Evolutionary conservation across 2,113 vertebrate genomes (phyloP), one percentile per base, ranked within the genome.

Genomic region (Oryzias curvinotus): DNA sequence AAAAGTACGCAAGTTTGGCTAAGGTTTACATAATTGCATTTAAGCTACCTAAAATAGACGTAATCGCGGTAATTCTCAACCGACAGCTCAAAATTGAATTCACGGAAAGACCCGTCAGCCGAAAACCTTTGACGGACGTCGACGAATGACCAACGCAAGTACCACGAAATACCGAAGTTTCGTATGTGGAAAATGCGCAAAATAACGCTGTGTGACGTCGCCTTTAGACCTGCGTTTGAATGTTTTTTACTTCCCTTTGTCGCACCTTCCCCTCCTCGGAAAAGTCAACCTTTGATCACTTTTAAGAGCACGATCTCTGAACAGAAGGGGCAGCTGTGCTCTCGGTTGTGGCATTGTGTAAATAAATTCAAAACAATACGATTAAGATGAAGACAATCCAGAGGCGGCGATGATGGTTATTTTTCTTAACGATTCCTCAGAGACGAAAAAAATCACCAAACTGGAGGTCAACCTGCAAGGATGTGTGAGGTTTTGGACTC

Each of bases 351-450:
- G 70, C 65, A 75, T 81, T 73, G 81, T 90, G 87, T 91, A 89
- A 88, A 91, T 89, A 90, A 65, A 75, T 78, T 83, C 57, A 15
- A 79, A 71, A 84, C 59, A 46, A 65, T 76, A 82, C 16, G 55
- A 88, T 76, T 75, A 78, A 85, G 80, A 88, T 82, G 73, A 89
- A 90, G 91, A 91, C 91, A 91, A 92, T 92, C 89, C 79, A 90
- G 90, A 71, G 36, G 36, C 36, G 36, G 36, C 12, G 36, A 36
- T 36, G 36, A 36, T 36, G 36, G 36, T 36, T 36, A 36, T 36
- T 36, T 36, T 36, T 36, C 36, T 36, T 12, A 36, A 36, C 36
- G 12, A 10, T 10, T 36, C 8, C 36, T 36, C 36, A 36, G 36
- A 36, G 36, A n/a, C 36, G 3, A 10, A 36, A 10, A 36, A 36